phyloP scores from a whole-genome alignment of 1,140 invertebrate species.

The Tetramorium parvispinum region DNA sequence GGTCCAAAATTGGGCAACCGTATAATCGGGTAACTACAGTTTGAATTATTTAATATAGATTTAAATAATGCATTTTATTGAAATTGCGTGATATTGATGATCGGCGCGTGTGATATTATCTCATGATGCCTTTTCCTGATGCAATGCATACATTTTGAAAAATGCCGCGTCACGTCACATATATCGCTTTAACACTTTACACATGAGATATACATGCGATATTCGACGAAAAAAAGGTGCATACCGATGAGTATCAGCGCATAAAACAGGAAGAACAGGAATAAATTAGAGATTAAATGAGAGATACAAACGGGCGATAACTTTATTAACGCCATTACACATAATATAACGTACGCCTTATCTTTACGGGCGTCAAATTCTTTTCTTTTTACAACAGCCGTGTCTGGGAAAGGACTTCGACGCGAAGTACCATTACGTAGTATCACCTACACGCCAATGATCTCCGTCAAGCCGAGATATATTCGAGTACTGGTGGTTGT shows the following conservation, averaged over 20 bases:
- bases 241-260: background rate
- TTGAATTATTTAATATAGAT: constrained; percentile 8
- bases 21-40: background rate
- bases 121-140: background rate
- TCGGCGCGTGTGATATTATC: background rate
- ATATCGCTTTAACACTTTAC: background rate
- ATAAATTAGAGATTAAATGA: constrained; percentile 13
- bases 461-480: background rate
- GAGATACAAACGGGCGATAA: constrained; percentile 8
- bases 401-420: background rate
- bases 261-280: constrained; percentile 10
- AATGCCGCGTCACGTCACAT: background rate
- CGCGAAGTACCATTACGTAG: background rate
- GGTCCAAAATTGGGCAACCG: background rate
- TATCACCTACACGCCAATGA: background rate
- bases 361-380: background rate
- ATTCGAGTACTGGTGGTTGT: background rate
- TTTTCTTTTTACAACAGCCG: background rate
- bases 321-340: constrained; percentile 27
- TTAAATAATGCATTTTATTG: constrained; percentile 31
- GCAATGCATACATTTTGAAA: constrained; percentile 6
- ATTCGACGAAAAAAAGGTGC: background rate
- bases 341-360: background rate
- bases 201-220: no score
- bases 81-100: background rate